These are phyloP conservation scores for Calephelis virginiensis DNA, from an alignment of 1,140 invertebrate genomes.

Conservation along the genomic window DNA sequence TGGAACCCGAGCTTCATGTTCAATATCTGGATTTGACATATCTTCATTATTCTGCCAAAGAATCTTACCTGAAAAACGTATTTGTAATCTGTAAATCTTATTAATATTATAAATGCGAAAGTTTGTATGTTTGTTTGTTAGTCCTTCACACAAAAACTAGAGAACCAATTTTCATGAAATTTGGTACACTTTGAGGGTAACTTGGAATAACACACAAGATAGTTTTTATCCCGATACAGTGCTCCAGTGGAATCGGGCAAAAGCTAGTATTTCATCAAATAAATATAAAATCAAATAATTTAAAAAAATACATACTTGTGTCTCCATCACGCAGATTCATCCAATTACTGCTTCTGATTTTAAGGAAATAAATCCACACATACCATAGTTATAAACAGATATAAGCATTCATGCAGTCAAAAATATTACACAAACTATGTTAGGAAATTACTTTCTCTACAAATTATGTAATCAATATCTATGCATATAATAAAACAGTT, in stretches of 20 bases:
- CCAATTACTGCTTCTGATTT: slow-evolving; percentile 89
- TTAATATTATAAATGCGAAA: no score
- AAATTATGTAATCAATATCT: no score
- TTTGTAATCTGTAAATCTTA: slow-evolving; percentile 4
- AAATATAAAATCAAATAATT: slow-evolving; percentile 20
- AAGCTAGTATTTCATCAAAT: background rate
- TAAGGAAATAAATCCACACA: slow-evolving; percentile 33
- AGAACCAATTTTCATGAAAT: no score
- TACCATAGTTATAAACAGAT: background rate
- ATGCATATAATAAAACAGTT: no score
- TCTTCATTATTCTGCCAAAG: slow-evolving; percentile 99
- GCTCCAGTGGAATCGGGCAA: no score
- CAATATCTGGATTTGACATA: slow-evolving; percentile 92
- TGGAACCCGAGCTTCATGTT: slow-evolving; percentile 97
- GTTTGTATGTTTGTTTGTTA: no score
- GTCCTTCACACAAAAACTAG: no score
- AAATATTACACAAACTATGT: background rate
- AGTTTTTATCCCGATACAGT: no score
- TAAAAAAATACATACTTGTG: slow-evolving; percentile 86
- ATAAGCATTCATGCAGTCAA: background rate
- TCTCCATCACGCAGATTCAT: slow-evolving; percentile 98
- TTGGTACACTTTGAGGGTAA: no score
- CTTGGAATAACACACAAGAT: no score
- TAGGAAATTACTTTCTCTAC: background rate
- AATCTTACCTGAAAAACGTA: slow-evolving; percentile 86